These are phyloP conservation scores for Paradisaea rubra DNA, from an alignment of 2,113 vertebrate species.

Conservation along the genomic window DNA sequence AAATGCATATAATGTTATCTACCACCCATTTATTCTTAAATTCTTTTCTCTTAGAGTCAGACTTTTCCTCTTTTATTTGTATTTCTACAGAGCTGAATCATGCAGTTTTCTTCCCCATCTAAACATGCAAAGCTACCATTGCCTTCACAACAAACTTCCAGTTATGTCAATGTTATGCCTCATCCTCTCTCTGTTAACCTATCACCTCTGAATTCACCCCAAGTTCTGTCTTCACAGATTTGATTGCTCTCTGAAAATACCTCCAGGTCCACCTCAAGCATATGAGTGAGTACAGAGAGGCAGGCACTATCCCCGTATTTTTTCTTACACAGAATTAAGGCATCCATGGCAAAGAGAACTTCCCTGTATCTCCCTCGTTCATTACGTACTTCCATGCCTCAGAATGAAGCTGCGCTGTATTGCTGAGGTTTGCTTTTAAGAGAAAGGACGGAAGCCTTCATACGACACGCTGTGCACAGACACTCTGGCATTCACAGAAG, in stretches of 20 bases:
- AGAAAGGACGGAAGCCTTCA: neutral
- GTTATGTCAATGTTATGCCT: rapidly evolving
- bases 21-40: neutral
- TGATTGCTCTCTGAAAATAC: neutral
- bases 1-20: rapidly evolving
- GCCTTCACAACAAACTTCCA: neutral
- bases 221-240: neutral
- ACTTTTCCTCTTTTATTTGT: neutral
- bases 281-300: neutral
- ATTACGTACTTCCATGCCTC: rapidly evolving
- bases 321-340: neutral
- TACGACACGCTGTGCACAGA: rapidly evolving
- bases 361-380: neutral
- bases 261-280: too few relatives aligned
- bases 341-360: neutral
- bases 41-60: neutral
- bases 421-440: too few relatives aligned
- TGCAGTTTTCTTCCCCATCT: neutral
- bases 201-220: neutral
- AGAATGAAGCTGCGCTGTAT: rapidly evolving
- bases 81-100: neutral
- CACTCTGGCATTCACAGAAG: rapidly evolving
- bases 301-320: rapidly evolving
- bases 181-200: neutral
- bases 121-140: neutral